phyloP scores from a whole-genome alignment of 2,797 vertebrate genomes.

The Gymnocypris eckloni region DNA sequence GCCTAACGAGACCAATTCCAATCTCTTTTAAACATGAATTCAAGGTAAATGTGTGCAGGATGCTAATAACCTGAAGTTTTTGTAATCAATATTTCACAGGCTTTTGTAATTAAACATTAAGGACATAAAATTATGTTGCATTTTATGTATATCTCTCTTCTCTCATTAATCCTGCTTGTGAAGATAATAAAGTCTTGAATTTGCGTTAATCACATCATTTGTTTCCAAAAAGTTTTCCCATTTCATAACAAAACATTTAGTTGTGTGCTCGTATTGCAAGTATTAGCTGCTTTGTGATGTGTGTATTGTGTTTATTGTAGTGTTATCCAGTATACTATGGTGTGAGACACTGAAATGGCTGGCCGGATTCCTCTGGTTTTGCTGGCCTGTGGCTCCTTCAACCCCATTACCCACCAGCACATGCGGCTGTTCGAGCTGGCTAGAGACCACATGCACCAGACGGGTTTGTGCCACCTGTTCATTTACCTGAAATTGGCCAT shows the following conservation, averaged over 20 bases:
- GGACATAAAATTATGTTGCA: background rate
- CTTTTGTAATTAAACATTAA: too few relatives aligned
- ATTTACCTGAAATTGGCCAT: conserved; percentile 46
- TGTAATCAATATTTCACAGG: background rate
- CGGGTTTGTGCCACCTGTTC: conserved; percentile 72
- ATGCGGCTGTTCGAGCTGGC: conserved; percentile 93
- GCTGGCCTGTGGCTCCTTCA: conserved; percentile 91
- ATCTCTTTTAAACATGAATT: background rate
- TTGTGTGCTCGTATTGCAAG: background rate
- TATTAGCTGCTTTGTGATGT: conserved; percentile 10
- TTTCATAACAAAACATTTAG: background rate
- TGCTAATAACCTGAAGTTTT: background rate
- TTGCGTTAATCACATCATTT: background rate
- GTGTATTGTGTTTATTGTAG: conserved; percentile 17
- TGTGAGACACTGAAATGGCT: conserved; percentile 73
- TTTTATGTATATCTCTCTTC: background rate
- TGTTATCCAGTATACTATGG: conserved; percentile 42
- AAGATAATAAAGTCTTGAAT: background rate
- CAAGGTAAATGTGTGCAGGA: background rate
- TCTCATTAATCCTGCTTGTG: background rate
- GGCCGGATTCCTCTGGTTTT: conserved; percentile 83
- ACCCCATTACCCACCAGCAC: conserved; percentile 94
- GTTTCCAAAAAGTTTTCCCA: background rate
- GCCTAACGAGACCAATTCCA: background rate
- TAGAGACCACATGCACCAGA: conserved; percentile 86